Conservation (phyloP, 2,888 invertebrate genomes). For the Arrhopalites spinosus region DNA sequence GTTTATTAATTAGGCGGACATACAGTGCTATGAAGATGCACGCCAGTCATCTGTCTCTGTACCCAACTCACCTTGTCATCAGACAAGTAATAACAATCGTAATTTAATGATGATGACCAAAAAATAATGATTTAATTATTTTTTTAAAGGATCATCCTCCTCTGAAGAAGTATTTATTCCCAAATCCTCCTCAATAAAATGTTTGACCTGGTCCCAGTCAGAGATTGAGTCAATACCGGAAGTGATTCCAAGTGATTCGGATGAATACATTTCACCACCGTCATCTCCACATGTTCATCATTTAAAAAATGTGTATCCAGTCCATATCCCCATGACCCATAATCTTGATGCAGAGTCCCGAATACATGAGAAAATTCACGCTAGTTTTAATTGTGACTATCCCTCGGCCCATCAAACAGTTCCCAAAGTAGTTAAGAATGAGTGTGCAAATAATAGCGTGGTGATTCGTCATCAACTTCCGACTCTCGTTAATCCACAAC, state of each 20-base stretch:
- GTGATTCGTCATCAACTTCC: conserved; percentile 41
- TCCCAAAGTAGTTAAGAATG: not conserved
- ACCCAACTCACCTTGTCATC: conserved; percentile 40
- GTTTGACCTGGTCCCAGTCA: conserved; percentile 53
- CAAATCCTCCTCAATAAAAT: conserved; percentile 46
- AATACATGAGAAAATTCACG: conserved; percentile 49
- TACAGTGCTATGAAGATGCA: conserved; percentile 22
- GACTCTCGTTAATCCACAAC: conserved; percentile 45
- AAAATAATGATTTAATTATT: too few species aligned
- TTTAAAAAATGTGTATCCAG: conserved; percentile 46
- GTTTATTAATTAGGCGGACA: conserved; percentile 29
- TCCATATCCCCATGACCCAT: conserved; percentile 44
- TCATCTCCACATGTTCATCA: conserved; percentile 41
- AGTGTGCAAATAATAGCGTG: conserved; percentile 5
- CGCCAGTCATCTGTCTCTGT: conserved; percentile 31
- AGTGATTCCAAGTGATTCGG: conserved; percentile 35
- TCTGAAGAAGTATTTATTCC: conserved; percentile 35
- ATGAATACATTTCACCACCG: conserved; percentile 42
- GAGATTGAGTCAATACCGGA: conserved; percentile 44
- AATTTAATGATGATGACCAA: too few species aligned
- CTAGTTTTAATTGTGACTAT: conserved; percentile 24
- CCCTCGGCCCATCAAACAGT: not conserved
- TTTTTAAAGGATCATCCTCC: too few species aligned
- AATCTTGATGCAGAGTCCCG: conserved; percentile 47
- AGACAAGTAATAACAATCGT: conserved; percentile 44